phyloP scores from a whole-genome alignment of 2,888 invertebrate species.

The Encarsia formosa region DNA sequence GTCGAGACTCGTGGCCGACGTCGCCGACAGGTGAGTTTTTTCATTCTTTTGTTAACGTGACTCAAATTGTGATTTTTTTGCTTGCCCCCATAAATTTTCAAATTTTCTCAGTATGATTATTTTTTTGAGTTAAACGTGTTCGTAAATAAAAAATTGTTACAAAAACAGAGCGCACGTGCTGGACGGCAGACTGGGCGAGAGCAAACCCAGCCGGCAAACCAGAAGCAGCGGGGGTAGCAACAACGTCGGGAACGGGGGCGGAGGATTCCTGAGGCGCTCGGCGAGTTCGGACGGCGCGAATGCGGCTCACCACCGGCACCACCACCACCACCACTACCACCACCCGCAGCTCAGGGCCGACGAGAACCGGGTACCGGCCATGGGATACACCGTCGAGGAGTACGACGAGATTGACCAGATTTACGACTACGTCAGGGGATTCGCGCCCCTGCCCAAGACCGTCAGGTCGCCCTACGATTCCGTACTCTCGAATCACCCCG shows the following conservation, averaged over 20 bases:
- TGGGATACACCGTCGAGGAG: constrained; percentile 64
- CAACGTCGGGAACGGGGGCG: no score
- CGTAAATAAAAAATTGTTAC: no score
- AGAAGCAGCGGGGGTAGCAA: constrained; percentile 36
- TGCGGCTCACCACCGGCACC: constrained; percentile 55
- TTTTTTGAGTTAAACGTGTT: not conserved
- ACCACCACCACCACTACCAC: constrained; percentile 50
- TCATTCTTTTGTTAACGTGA: not conserved
- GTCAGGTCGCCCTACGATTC: constrained; percentile 62
- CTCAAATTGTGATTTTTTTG: not conserved
- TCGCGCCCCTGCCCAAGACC: constrained; percentile 84
- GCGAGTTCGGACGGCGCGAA: constrained; percentile 68
- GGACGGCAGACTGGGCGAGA: constrained; percentile 74
- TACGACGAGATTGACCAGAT: constrained; percentile 96
- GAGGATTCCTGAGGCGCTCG: constrained; percentile 61
- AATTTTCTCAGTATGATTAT: not conserved
- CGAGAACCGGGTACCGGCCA: constrained; percentile 53
- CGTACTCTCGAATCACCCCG: constrained; percentile 27
- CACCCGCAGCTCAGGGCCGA: constrained; percentile 56
- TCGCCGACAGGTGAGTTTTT: constrained; percentile 61
- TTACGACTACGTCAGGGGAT: constrained; percentile 91
- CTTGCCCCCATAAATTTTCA: not conserved
- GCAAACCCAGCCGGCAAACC: constrained; percentile 43
- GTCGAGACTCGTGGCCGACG: constrained; percentile 68
- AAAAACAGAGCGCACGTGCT: constrained; percentile 62